These are phyloP conservation scores for Solenopsis invicta DNA, from an alignment of 1,140 invertebrate species.

Conservation along the genomic window DNA sequence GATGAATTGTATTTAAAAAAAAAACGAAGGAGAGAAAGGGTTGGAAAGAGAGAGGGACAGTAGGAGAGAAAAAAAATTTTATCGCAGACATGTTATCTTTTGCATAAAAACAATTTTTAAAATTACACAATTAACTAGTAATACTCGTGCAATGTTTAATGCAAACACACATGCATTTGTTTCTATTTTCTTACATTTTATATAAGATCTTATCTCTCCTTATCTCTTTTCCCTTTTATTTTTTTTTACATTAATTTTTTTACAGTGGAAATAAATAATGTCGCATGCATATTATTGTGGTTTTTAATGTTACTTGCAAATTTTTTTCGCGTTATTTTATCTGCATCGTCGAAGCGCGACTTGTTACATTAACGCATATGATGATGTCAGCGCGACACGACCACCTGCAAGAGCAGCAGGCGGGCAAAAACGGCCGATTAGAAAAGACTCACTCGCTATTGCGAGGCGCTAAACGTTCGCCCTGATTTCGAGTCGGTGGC, in stretches of 20 bases:
- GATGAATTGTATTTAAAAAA: not conserved
- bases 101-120: not conserved
- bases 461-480: constrained; percentile 50
- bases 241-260: not conserved
- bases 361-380: not conserved
- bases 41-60: not conserved
- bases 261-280: not conserved
- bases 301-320: not conserved
- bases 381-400: not conserved
- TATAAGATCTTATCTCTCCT: too few species aligned
- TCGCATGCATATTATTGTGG: not conserved
- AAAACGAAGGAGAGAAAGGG: too few species aligned
- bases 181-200: not conserved
- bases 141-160: not conserved
- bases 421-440: constrained; percentile 31
- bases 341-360: not conserved
- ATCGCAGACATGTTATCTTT: not conserved
- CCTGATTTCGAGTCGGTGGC: constrained; percentile 63
- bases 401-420: constrained; percentile 20
- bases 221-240: too few species aligned
- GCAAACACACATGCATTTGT: not conserved
- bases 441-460: constrained; percentile 35
- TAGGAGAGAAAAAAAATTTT: not conserved
- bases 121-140: not conserved
- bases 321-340: not conserved